Conservation (phyloP, 2,888 invertebrate species). For the Erebia palarica region DNA sequence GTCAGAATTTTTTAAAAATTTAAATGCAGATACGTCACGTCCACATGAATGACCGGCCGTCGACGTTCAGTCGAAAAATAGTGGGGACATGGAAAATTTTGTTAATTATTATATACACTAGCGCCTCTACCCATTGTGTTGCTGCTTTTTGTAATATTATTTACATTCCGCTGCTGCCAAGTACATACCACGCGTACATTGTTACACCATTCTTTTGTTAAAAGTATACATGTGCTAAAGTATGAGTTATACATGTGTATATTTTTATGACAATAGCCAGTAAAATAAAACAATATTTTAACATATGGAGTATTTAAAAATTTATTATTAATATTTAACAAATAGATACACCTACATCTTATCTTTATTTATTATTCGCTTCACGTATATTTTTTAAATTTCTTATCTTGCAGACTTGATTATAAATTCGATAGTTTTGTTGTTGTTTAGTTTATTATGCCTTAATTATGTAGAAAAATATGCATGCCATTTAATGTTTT, state of each 20-base stretch:
- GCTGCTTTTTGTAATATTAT: conserved; percentile 28
- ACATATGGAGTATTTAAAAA: conserved; percentile 39
- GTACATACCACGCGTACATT: conserved; percentile 25
- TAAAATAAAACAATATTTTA: conserved; percentile 33
- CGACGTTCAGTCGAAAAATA: conserved; percentile 35
- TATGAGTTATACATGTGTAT: not conserved
- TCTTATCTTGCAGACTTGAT: conserved; percentile 46
- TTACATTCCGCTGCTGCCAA: conserved; percentile 35
- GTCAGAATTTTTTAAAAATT: conserved; percentile 23
- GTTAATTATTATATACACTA: conserved; percentile 29
- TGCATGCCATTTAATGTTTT: conserved; percentile 1
- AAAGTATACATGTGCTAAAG: not conserved
- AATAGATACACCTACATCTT: conserved; percentile 29
- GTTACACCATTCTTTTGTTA: conserved; percentile 28
- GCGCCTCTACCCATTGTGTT: conserved; percentile 11
- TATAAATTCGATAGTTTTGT: conserved; percentile 48
- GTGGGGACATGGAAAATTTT: conserved; percentile 34
- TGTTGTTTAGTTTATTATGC: conserved; percentile 42
- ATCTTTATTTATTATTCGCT: conserved; percentile 34
- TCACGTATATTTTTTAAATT: not conserved
- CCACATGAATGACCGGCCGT: conserved; percentile 71
- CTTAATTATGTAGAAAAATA: conserved; percentile 7
- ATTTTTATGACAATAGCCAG: not conserved
- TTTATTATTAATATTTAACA: conserved; percentile 35
- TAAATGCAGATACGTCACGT: conserved; percentile 52